These are phyloP conservation scores for Denticeps clupeoides DNA, from an alignment of 2,797 vertebrate species.

Conservation along the genomic window DNA sequence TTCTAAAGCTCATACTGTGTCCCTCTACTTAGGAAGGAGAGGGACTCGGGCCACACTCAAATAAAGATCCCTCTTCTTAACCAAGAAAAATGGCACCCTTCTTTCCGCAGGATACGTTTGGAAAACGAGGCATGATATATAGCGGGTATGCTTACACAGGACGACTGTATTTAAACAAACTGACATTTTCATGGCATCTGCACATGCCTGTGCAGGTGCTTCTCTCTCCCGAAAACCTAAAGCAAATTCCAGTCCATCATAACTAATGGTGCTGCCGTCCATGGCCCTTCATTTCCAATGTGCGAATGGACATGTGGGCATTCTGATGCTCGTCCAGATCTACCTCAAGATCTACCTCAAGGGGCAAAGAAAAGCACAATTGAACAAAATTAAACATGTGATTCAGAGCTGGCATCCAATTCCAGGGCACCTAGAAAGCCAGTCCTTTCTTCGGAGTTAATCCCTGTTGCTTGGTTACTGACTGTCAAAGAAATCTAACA, in stretches of 20 bases:
- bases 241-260: slow-evolving; percentile 1
- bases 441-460: slow-evolving; percentile 25
- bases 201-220: slow-evolving; percentile 29
- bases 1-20: neutral
- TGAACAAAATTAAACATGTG: slow-evolving; percentile 12
- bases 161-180: neutral
- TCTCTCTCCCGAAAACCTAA: neutral
- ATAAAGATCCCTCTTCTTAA: slow-evolving; percentile 3
- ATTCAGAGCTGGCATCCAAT: slow-evolving; percentile 32
- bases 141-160: too few relatives aligned
- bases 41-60: slow-evolving; percentile 4
- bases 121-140: too few relatives aligned
- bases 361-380: slow-evolving; percentile 20
- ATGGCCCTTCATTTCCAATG: slow-evolving; percentile 5
- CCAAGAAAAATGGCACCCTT: too few relatives aligned
- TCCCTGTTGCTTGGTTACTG: slow-evolving; percentile 30
- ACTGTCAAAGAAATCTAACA: slow-evolving; percentile 32
- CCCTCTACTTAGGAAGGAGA: slow-evolving; percentile 28
- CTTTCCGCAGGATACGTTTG: too few relatives aligned
- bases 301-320: too few relatives aligned
- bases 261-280: neutral
- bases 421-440: slow-evolving; percentile 15
- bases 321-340: too few relatives aligned
- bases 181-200: slow-evolving; percentile 23
- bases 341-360: too few relatives aligned